A percentile compares a stretch with the other conserved stretches of the same genome.
phyloP scores from a whole-genome alignment of 2,888 invertebrate genomes.

The Dryocosmus kuriphilus region DNA sequence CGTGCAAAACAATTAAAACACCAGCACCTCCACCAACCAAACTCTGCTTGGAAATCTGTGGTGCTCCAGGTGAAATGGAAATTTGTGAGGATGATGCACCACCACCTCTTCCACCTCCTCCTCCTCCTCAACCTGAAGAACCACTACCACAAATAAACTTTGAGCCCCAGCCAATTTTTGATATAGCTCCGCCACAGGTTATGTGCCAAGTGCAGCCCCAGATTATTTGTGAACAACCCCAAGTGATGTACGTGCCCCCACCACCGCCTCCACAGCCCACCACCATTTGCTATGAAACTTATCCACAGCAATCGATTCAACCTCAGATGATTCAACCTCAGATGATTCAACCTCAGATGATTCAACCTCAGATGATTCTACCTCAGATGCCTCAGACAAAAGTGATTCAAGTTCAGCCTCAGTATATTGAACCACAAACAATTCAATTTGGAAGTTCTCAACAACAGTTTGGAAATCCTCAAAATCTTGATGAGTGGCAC shows the following conservation, averaged over 20 bases:
- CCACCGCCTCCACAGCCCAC: neutral
- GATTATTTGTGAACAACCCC: neutral
- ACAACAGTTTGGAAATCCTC: neutral
- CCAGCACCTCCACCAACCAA: constrained; percentile 6
- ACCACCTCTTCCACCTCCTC: neutral
- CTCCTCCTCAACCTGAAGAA: neutral
- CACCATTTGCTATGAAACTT: neutral
- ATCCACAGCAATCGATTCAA: too few relatives aligned
- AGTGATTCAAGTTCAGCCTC: neutral
- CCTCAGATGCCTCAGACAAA: neutral
- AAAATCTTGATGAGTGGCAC: neutral
- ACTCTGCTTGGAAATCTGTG: constrained; percentile 5
- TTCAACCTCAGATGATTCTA: neutral
- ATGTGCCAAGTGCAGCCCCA: neutral
- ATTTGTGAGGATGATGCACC: constrained; percentile 20
- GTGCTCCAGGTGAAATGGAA: neutral
- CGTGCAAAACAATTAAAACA: neutral
- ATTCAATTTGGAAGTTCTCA: neutral
- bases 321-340: neutral
- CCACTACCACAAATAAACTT: neutral
- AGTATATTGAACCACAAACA: neutral
- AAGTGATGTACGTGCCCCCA: neutral
- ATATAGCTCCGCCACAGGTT: neutral
- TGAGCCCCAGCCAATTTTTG: neutral
- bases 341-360: neutral